Evolutionary conservation across 2,797 vertebrate genomes (phyloP), one percentile per base, ranked within the genome.

Genomic region (Spinus pinus): DNA sequence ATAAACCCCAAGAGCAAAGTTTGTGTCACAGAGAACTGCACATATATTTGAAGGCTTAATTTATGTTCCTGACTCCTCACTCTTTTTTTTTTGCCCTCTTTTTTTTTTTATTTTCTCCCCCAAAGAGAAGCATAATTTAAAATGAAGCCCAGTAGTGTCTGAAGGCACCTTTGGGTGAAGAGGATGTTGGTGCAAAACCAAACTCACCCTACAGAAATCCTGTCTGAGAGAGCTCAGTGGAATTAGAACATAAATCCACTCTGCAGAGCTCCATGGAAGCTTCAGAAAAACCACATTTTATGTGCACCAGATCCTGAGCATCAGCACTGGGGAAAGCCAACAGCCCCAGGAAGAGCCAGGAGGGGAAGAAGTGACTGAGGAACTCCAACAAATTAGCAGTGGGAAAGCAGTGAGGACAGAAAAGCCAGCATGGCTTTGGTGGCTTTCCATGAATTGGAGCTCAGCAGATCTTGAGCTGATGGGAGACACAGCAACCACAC

Each of bases 1-100:
- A 92, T 96, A 97, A 97, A 97, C 94, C 92, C 91, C 92, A 94
- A 91, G 95, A 96, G 96, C 96, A 96, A 96, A 96, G 96, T 95
- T 95, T 93, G 94, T 96, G 94, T 97, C 96, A 95, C 94, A 86
- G 91, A 69, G 91, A 95, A 84, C 93, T 95, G 90, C 95, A 94
- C 90, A 88, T 71, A 85, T 81, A 93, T 88, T 90, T 93, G 94
- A 95, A 94, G 84, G 57, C 50, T 89, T 92, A 88, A 96, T 93
- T 96, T 96, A 97, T 83, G 87, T 47, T 67, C 53, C 27, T 54
- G 46, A 78, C 6, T 72, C 28, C 20, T 71, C 14, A 61, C 33
- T 30, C 1, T 19, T 20, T 14, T 37, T 53, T 33, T 11, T 37
- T 33, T 11, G 3, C 4, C 4, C 1, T 22, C 6, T 20, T 1